Conservation (phyloP, 1,140 invertebrate species). For the Plectrocnemia conspersa region DNA sequence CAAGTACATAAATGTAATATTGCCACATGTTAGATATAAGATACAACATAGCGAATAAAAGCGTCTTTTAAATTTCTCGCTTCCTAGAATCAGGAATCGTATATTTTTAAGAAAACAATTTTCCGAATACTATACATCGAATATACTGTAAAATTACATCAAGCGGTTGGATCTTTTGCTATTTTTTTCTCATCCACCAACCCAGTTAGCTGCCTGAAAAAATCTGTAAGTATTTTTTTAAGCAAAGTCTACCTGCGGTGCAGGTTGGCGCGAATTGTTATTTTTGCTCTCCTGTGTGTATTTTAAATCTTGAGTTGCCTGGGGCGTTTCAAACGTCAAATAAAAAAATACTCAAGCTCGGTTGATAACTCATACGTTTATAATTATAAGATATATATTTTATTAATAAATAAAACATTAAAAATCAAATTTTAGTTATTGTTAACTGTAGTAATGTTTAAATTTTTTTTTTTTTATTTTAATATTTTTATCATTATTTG, state of each 20-base stretch:
- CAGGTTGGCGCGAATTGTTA: conserved; percentile 17
- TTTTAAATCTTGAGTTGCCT: conserved; percentile 30
- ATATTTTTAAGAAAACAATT: too few species aligned
- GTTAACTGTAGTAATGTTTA: too few species aligned
- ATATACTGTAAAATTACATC: too few species aligned
- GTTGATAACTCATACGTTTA: not conserved
- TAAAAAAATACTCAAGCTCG: conserved; percentile 16
- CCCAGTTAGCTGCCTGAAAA: not conserved
- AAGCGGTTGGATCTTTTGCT: not conserved
- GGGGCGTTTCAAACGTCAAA: conserved; percentile 19
- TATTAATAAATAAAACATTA: too few species aligned
- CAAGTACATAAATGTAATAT: too few species aligned
- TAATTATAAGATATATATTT: too few species aligned
- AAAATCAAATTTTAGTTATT: too few species aligned
- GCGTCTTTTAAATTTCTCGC: too few species aligned
- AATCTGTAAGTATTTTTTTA: conserved; percentile 13
- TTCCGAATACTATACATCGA: too few species aligned
- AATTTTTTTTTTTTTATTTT: not conserved
- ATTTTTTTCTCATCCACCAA: conserved; percentile 6
- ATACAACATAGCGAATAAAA: too few species aligned
- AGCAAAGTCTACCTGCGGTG: conserved; percentile 16
- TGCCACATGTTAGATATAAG: too few species aligned
- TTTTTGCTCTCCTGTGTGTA: conserved; percentile 28
- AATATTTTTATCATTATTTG: conserved; percentile 3
- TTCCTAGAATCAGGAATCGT: too few species aligned